Percentiles rank a stretch among this genome's conserved stretches.
phyloP scores from a whole-genome alignment of 2,113 vertebrate species.

The Pristiophorus japonicus region DNA sequence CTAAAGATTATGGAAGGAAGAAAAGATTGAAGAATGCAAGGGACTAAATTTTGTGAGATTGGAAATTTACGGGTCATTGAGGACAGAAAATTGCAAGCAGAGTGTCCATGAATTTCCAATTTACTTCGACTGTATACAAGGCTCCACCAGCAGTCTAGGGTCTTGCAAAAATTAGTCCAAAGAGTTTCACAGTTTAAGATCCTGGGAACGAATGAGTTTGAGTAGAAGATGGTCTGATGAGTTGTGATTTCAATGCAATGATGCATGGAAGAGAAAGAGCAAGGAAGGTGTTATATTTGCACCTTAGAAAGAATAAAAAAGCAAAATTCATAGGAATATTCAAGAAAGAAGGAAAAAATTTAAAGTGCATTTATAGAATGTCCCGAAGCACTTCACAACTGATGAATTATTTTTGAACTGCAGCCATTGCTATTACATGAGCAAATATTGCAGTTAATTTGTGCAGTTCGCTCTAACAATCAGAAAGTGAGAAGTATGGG shows the following conservation, averaged over 20 bases:
- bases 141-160: neutral
- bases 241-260: neutral
- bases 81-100: constrained; percentile 22
- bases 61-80: constrained; percentile 19
- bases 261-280: neutral
- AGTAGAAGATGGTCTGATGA: neutral
- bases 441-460: neutral
- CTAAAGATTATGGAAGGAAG: constrained; percentile 7
- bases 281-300: neutral
- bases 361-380: neutral
- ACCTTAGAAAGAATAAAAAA: neutral
- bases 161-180: neutral
- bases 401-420: neutral
- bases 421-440: neutral
- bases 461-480: neutral
- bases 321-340: neutral
- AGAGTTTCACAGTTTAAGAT: neutral
- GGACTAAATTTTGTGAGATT: neutral
- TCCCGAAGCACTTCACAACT: neutral
- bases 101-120: neutral
- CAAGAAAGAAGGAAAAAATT: neutral
- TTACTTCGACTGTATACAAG: neutral
- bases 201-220: neutral
- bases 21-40: neutral
- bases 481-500: neutral